phyloP scores from a whole-genome alignment of 2,113 vertebrate species.

The Hypanus sabinus region DNA sequence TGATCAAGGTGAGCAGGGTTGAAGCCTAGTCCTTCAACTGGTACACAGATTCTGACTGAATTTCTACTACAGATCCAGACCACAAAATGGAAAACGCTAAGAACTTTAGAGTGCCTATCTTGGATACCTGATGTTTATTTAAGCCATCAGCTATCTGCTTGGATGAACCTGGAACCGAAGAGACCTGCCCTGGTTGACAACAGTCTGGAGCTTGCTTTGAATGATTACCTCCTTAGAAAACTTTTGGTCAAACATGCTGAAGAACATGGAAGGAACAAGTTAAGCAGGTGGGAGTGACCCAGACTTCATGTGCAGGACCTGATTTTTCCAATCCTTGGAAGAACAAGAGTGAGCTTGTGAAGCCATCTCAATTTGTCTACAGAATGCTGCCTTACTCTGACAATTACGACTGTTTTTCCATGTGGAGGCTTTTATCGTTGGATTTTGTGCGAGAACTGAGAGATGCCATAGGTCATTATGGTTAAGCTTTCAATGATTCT shows the following conservation, averaged over 20 bases:
- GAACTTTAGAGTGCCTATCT: not conserved
- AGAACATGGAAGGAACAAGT: not conserved
- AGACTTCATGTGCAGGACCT: not conserved
- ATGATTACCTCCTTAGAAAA: not conserved
- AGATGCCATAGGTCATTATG: not conserved
- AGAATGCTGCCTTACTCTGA: not conserved
- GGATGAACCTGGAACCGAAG: not conserved
- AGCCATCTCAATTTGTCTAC: not conserved
- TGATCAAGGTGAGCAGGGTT: not conserved
- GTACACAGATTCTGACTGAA: not conserved
- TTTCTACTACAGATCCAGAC: not conserved
- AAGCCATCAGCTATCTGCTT: too few species aligned
- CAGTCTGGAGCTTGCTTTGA: not conserved
- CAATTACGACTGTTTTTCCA: not conserved
- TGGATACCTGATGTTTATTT: not conserved
- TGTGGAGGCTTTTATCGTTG: not conserved
- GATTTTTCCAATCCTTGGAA: not conserved
- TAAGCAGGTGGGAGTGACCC: not conserved
- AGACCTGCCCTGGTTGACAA: too few species aligned
- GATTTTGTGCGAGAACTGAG: not conserved
- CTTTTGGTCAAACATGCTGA: not conserved
- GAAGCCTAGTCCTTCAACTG: too few species aligned
- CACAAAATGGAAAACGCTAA: not conserved
- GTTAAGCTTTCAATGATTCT: not conserved
- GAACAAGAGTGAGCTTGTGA: not conserved